These are phyloP conservation scores for Ataeniobius toweri DNA, from an alignment of 2,797 vertebrate species.

Conservation along the genomic window DNA sequence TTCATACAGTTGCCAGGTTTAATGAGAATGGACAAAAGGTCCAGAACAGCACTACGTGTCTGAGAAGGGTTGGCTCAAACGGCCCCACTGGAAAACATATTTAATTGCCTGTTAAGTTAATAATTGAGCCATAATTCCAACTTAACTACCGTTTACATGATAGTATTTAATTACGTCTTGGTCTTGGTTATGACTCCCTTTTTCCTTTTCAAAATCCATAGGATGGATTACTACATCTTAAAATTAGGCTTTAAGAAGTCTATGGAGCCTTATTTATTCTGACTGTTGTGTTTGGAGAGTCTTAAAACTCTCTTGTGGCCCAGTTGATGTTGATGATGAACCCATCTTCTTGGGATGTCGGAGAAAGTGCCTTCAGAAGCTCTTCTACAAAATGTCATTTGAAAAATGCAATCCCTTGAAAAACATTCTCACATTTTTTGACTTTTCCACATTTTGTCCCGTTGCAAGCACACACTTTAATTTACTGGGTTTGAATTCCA, in stretches of 20 bases:
- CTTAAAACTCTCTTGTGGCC: conserved; percentile 16
- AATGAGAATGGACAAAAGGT: background rate
- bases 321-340: background rate
- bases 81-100: conserved; percentile 16
- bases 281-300: conserved; percentile 7
- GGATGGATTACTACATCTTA: conserved; percentile 17
- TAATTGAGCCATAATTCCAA: conserved; percentile 49
- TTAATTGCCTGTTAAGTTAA: conserved; percentile 33
- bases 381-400: background rate
- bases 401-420: background rate
- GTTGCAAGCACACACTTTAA: background rate
- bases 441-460: too few relatives aligned
- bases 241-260: conserved; percentile 27
- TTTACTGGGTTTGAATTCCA: background rate
- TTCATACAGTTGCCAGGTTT: background rate
- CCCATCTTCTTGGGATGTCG: background rate
- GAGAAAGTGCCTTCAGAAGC: background rate
- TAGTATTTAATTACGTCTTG: conserved; percentile 28
- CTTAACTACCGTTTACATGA: conserved; percentile 27
- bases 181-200: conserved; percentile 32
- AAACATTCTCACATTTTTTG: background rate
- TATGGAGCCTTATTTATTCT: conserved; percentile 19
- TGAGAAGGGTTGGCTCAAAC: background rate
- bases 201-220: conserved; percentile 45
- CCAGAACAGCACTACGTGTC: background rate